phyloP scores from a whole-genome alignment of 92 coral and sea anemone species.

The Paragorgia papillata region DNA sequence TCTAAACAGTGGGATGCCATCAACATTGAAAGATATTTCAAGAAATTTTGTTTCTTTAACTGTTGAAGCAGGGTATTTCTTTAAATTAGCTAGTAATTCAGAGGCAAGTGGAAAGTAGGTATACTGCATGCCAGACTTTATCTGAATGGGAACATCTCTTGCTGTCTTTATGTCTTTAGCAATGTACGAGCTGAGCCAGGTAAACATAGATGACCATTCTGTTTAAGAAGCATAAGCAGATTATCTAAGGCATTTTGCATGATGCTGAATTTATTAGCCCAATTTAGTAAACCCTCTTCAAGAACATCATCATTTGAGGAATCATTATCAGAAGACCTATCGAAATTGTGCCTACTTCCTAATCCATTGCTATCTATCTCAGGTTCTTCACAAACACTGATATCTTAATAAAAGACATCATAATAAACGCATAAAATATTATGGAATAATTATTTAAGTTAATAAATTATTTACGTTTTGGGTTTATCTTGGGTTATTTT shows the following conservation, averaged over 20 bases:
- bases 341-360: no score
- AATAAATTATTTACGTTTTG: no score
- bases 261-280: background rate
- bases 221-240: background rate
- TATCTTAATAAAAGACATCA: no score
- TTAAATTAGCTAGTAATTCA: constrained; percentile 2
- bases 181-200: constrained; percentile 29
- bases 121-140: constrained; percentile 20
- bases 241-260: background rate
- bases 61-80: constrained; percentile 5
- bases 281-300: background rate
- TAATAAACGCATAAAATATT: no score
- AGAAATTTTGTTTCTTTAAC: constrained; percentile 2
- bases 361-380: no score
- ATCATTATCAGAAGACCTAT: no score
- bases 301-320: no score
- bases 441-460: no score
- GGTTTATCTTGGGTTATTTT: no score
- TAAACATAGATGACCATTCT: constrained; percentile 18
- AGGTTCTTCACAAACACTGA: no score
- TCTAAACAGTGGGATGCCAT: constrained; percentile 23
- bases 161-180: background rate
- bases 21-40: constrained; percentile 26
- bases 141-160: constrained; percentile 15
- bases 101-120: constrained; percentile 6